Percentiles rank a stretch among this genome's conserved stretches.
Evolutionary conservation across 2,888 invertebrate genomes (phyloP).

Genomic region (Lasioglossum villosulum): DNA sequence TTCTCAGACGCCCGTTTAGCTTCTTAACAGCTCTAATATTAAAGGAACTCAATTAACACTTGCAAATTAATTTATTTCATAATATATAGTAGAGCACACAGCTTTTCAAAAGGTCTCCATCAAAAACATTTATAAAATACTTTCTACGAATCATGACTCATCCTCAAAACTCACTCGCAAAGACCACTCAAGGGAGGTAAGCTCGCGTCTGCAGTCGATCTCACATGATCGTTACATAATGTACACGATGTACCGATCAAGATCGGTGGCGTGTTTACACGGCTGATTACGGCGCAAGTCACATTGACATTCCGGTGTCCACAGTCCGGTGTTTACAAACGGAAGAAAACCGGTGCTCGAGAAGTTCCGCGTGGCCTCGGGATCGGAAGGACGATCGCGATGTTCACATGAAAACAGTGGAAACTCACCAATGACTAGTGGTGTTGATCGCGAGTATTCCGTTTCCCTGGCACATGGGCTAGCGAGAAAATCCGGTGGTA

Average conservation of each 20-base stretch:
- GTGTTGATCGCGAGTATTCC: conserved; percentile 50
- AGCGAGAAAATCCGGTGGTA: background rate
- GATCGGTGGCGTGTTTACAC: background rate
- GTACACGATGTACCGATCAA: background rate
- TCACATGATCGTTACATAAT: background rate
- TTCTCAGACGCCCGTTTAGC: background rate
- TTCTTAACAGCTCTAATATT: background rate
- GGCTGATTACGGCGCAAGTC: background rate
- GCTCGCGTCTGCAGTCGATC: background rate
- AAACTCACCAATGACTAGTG: conserved; percentile 75
- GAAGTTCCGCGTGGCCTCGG: background rate
- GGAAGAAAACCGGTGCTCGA: background rate
- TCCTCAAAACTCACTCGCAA: background rate
- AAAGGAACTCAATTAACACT: background rate
- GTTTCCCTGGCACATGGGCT: background rate
- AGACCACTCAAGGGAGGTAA: background rate
- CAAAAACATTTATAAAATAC: background rate
- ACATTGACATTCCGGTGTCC: background rate
- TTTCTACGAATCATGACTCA: background rate
- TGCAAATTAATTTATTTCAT: background rate
- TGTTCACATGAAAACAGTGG: background rate
- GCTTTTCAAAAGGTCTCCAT: background rate
- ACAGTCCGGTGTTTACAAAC: conserved; percentile 12
- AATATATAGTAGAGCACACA: no score
- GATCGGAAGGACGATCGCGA: background rate